Evolutionary conservation across 2,113 vertebrate species (phyloP), one percentile per base, ranked within the genome.

Genomic region (Oxyura jamaicensis): DNA sequence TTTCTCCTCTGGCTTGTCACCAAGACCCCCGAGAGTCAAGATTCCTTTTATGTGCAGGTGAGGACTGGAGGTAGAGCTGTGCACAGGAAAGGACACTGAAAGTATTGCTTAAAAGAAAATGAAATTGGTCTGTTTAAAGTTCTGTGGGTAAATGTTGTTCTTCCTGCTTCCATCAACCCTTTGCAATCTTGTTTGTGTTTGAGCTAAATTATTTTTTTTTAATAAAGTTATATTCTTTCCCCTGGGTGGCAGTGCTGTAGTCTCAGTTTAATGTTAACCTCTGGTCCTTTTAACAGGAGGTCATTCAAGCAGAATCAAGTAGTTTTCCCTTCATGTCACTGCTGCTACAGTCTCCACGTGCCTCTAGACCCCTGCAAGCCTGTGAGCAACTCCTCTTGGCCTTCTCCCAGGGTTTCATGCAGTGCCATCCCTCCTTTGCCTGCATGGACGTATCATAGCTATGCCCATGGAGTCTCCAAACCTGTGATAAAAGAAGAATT

Each of bases 131-230:
- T 91, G 56, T 1, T 75, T 82, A 59, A 91, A 90, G 21, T 91
- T 88, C n/a, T 55, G 11, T 53, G 72, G 71, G 48, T 91, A 73
- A 89, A 80, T 58, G 75, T 4, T 72, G 26, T 83, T 90, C 56
- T 86, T 90, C 41, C 78, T 93, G 79, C 92, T 93, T 95, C 29
- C 35, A 13, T 60, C 66, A 84, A 74, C 60, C 68, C 75, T 89
- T 65, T 75, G 55, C 52, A 69, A 55, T 76, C 72, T 74, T 81
- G 25, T 87, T 88, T 59, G 17, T 90, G 75, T 93, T 92, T 76
- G 58, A 95, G 94, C 92, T 96, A 96, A 96, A 85, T 97, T 97
- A 95, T 97, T 96, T n/a, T 63, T 94, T 95, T 97, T 97, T 86
- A 97, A 96, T 96, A 97, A 96, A 96, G 42, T 91, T 77, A 44